Evolutionary conservation across 2,888 invertebrate genomes (phyloP), one percentile per base, ranked within the genome.

Genomic region (Chrysopilus asiliformis): DNA sequence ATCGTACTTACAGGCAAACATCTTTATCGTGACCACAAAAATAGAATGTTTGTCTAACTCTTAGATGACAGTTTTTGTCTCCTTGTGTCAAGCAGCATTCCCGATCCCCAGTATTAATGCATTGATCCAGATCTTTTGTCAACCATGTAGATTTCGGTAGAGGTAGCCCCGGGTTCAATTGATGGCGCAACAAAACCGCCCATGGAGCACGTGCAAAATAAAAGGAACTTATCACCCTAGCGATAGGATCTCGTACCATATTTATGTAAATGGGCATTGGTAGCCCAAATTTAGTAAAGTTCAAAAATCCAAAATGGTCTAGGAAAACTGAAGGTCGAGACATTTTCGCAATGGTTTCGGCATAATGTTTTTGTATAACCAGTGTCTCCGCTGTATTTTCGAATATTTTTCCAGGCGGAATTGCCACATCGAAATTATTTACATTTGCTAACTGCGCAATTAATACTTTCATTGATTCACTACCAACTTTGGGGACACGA

Each of bases 401-500:
- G 15, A 76, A 70, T 57, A 87, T 87, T 34, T 85, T 76, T 50
- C 83, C 76, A 54, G 83, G 31, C 74, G 76, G 65, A 73, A 79
- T 39, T 66, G 63, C 53, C 79, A 76, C 37, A 64, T 61, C 45
- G 69, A 58, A n/a, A 67, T 74, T 34, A 87, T 65, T 38, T 79
- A 64, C 45, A 80, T 64, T 19, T n/a, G n/a, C n/a, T n/a, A n/a
- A n/a, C n/a, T n/a, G n/a, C n/a, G n/a, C n/a, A n/a, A 87, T 63
- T 19, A 89, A 67, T 56, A 83, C 81, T 86, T 89, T 87, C 53
- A 87, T 76, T 17, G 85, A 85, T 63, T 86, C 85, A 35, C 85
- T 85, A 44, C 87, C 89, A 25, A 86, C 86, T 65, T 90, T 89
- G 9, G 89, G 87, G 30, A 89, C 87, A 14, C 89, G 69, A 62